Base-by-base conservation (phyloP, 2,113 vertebrate genomes). In the Urocolius indicus region DNA sequence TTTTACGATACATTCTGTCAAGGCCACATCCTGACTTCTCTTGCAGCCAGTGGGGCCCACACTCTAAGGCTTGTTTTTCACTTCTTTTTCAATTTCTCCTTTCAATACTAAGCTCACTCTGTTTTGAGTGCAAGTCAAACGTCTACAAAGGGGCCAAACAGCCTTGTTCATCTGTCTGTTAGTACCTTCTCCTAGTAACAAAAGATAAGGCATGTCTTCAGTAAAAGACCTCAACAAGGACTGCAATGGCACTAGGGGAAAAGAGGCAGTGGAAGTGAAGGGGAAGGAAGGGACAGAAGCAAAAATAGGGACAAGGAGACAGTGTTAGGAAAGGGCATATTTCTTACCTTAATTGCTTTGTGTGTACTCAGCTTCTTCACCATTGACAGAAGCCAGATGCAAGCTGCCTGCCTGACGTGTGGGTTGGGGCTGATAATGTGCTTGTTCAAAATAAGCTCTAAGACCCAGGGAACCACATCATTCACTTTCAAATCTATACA, bases 311-410 rank as follows among this genome's bases (percentile, higher is more conserved):
- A 65, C 16, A 65, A 65, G n/a, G 17, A 89, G 15, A 0, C 9
- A 66, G 20, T 20, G 10, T 20, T 32, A 57, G 18, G 11, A 52
- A 82, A 75, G 27, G 20, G 20, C 0, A 0, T 20, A 54, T 36
- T 87, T 94, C 83, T 96, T 95, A 99, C 99, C 98, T 97, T 99
- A 96, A 99, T 99, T 97, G 99, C 99, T 96, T 98, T 98, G 94
- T 99, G 99, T 13, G 98, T 97, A 85, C 97, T 98, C 43, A 99
- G 98, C 87, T 99, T 99, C 97, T 99, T 99, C 82, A 99, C 99
- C 84, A 99, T 96, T 3, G 99, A 99, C 6, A 99, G 98, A 82
- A 99, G 98, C 99, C 99, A 99, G 95, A 99, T 98, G 96, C 99
- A 99, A 86, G 99, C 98, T 19, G 99, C 99, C 92, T 99, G 99